Conservation (phyloP, 2,797 vertebrate species). For the Austrolebias charrua region DNA sequence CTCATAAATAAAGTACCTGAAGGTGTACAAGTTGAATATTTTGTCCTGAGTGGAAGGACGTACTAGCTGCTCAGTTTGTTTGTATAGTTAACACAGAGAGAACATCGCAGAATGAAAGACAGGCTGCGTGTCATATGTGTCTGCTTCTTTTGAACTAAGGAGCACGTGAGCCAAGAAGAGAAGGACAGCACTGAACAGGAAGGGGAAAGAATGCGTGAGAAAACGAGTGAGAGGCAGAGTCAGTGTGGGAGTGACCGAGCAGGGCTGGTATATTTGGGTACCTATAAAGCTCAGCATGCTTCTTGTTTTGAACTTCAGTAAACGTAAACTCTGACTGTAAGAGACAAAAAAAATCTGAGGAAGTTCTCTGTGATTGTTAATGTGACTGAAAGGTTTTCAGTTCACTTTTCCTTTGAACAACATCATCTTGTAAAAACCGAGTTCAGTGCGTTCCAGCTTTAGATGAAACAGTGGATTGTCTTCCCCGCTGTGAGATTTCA, state of each 20-base stretch:
- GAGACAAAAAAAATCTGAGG: slow-evolving; percentile 28
- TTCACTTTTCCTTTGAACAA: slow-evolving; percentile 8
- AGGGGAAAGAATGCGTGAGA: slow-evolving; percentile 31
- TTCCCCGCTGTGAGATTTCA: no score
- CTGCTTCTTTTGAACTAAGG: slow-evolving; percentile 1
- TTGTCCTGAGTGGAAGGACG: neutral
- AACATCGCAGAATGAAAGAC: neutral
- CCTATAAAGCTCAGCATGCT: slow-evolving; percentile 41
- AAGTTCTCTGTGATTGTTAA: slow-evolving; percentile 28
- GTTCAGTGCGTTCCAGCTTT: neutral
- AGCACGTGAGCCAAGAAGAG: slow-evolving; percentile 33
- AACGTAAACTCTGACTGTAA: slow-evolving; percentile 49
- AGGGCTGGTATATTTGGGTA: slow-evolving; percentile 41
- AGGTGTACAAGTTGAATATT: no score
- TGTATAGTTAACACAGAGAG: slow-evolving; percentile 1
- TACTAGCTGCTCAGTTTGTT: slow-evolving; percentile 5
- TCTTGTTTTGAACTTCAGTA: slow-evolving; percentile 52
- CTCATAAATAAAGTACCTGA: neutral
- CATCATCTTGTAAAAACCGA: no score
- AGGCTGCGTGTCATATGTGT: neutral
- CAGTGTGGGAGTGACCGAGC: slow-evolving; percentile 14
- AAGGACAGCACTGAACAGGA: slow-evolving; percentile 31
- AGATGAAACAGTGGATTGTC: neutral
- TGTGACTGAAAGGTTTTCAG: slow-evolving; percentile 7
- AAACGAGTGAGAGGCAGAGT: slow-evolving; percentile 10